A percentile compares a stretch with the other conserved stretches of the same genome.
These are phyloP conservation scores for Nemoura dubitans DNA, from an alignment of 2,888 invertebrate species.

Conservation along the genomic window DNA sequence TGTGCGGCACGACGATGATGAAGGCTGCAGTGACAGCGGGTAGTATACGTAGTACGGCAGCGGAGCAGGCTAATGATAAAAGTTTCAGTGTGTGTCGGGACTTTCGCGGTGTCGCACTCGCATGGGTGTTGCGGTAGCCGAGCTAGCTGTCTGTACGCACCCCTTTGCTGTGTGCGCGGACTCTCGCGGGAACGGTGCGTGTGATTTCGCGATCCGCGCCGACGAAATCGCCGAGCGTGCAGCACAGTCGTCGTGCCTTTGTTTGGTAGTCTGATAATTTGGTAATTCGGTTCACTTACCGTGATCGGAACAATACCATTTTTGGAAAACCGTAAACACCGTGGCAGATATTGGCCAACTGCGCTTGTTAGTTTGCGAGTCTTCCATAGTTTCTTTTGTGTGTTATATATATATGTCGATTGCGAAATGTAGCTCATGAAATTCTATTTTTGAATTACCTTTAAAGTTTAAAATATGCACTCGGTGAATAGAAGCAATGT, in stretches of 20 bases:
- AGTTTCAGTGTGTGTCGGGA: background rate
- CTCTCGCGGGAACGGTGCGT: background rate
- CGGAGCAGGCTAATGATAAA: background rate
- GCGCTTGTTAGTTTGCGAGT: background rate
- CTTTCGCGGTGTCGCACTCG: constrained; percentile 12
- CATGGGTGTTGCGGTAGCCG: background rate
- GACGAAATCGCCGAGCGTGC: background rate
- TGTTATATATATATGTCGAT: background rate
- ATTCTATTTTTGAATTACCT: background rate
- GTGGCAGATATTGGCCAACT: background rate
- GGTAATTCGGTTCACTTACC: background rate
- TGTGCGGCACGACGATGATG: background rate
- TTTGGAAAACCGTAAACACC: background rate
- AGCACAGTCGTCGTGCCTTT: background rate
- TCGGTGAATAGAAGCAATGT: constrained; percentile 7
- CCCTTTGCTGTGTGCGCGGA: background rate
- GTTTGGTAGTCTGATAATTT: background rate
- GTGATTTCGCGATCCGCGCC: too few relatives aligned
- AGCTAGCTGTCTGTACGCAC: background rate
- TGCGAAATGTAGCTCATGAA: background rate
- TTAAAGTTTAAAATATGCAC: constrained; percentile 12
- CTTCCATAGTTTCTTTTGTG: background rate
- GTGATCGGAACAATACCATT: background rate
- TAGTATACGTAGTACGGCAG: too few relatives aligned
- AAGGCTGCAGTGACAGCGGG: background rate